Conservation (phyloP, 2,888 invertebrate genomes). For the Drosophila eohydei region DNA sequence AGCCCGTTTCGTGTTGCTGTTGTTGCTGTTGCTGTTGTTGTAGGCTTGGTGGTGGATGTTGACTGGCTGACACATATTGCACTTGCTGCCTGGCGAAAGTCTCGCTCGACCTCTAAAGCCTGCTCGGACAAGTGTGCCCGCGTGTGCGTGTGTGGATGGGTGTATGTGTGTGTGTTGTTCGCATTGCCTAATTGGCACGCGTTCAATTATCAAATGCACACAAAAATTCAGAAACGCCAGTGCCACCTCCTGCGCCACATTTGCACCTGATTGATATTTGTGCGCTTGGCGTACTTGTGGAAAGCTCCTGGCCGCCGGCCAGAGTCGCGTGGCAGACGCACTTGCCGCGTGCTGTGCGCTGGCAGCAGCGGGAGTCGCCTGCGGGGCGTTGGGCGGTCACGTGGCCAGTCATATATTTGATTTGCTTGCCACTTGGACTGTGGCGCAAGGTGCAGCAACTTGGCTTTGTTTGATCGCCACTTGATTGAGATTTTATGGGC, state of each 20-base stretch:
- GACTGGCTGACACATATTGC: constrained; percentile 71
- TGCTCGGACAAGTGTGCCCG: constrained; percentile 41
- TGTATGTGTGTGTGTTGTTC: constrained; percentile 1
- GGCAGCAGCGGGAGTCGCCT: constrained; percentile 7
- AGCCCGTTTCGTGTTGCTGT: constrained; percentile 64
- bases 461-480: constrained; percentile 37
- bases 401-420: constrained; percentile 48
- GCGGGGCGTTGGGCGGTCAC: constrained; percentile 64
- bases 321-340: constrained; percentile 46
- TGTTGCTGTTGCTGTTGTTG: constrained; percentile 43
- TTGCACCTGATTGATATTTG: constrained; percentile 54
- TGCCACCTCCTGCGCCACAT: constrained; percentile 14
- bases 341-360: constrained; percentile 37
- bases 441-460: constrained; percentile 30
- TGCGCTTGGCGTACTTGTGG: constrained; percentile 36
- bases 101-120: constrained; percentile 48
- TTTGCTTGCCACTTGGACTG: constrained; percentile 23
- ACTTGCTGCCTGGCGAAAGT: constrained; percentile 69
- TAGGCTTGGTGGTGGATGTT: constrained; percentile 45
- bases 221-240: not conserved
- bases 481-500: constrained; percentile 55
- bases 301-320: constrained; percentile 31
- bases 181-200: constrained; percentile 67
- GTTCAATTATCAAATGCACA: constrained; percentile 53
- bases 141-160: not conserved